phyloP scores from a whole-genome alignment of 2,888 invertebrate genomes.

The Aphelenchoides bicaudatus region DNA sequence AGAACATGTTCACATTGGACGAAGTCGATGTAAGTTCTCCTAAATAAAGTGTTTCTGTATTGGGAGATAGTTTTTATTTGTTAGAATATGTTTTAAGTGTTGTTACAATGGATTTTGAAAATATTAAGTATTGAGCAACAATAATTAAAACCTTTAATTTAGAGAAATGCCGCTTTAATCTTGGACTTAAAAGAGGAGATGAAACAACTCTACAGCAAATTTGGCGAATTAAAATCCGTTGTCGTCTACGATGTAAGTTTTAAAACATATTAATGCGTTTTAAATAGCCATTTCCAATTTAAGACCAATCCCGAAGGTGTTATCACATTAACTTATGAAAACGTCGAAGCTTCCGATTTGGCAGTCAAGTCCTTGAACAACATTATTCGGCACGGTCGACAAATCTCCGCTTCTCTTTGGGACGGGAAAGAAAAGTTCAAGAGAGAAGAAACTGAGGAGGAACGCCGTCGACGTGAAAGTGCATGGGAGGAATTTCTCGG shows the following conservation, averaged over 20 bases:
- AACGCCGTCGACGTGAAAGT: constrained; percentile 51
- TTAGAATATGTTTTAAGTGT: constrained; percentile 10
- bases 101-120: constrained; percentile 22
- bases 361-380: constrained; percentile 82
- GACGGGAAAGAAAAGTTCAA: constrained; percentile 87
- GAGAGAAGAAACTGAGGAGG: constrained; percentile 35
- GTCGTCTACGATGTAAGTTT: constrained; percentile 52
- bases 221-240: constrained; percentile 86
- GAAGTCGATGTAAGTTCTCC: constrained; percentile 72
- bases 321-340: constrained; percentile 82
- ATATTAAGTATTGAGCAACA: too few relatives aligned
- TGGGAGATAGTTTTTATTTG: too few relatives aligned
- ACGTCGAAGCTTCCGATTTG: constrained; percentile 84
- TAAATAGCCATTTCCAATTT: constrained; percentile 25
- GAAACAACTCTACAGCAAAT: constrained; percentile 80
- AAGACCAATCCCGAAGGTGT: constrained; percentile 84
- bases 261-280: background rate
- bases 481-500: constrained; percentile 69
- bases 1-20: constrained; percentile 83
- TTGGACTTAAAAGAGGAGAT: constrained; percentile 86
- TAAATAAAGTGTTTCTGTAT: constrained; percentile 6
- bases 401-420: constrained; percentile 82
- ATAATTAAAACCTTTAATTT: too few relatives aligned
- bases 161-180: constrained; percentile 78
- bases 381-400: constrained; percentile 81